Evolutionary conservation across 1,140 invertebrate species (phyloP).

Genomic region (Sycobia sp.): DNA sequence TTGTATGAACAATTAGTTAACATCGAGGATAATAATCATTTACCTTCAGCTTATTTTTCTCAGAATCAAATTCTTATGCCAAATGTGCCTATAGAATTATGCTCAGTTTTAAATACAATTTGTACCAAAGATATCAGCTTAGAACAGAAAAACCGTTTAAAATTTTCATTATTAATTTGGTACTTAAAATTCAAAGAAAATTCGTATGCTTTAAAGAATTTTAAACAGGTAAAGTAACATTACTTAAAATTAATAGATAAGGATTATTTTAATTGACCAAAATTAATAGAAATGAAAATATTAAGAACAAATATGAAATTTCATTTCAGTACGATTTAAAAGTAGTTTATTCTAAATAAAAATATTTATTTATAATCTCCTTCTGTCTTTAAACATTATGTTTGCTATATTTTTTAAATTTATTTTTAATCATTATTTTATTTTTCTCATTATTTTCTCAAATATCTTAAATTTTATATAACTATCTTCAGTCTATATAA

Average conservation of each 20-base stretch:
- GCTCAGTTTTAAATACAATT: conserved; percentile 44
- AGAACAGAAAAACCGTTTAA: conserved; percentile 28
- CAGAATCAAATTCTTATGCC: conserved; percentile 34
- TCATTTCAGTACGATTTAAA: not conserved
- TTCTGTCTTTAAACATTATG: too few relatives aligned
- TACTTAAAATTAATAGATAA: too few relatives aligned
- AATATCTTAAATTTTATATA: too few relatives aligned
- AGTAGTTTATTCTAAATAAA: not conserved
- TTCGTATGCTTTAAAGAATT: conserved; percentile 41
- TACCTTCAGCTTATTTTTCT: conserved; percentile 16
- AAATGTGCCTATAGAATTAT: conserved; percentile 47
- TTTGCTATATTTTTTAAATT: too few relatives aligned
- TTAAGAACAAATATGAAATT: not conserved
- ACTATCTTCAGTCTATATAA: too few relatives aligned
- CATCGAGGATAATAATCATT: not conserved
- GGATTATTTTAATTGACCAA: too few relatives aligned
- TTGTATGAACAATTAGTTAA: conserved; percentile 29
- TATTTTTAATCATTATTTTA: too few relatives aligned
- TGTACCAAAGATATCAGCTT: conserved; percentile 10
- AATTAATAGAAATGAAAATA: not conserved
- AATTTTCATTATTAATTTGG: conserved; percentile 39
- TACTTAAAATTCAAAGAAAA: conserved; percentile 38
- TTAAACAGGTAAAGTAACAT: conserved; percentile 26
- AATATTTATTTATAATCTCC: not conserved
- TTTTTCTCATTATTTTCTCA: too few relatives aligned